A percentile compares a stretch with the other conserved stretches of the same genome.
phyloP scores from a whole-genome alignment of 2,888 invertebrate species.

The Oxyscelio sp. region DNA sequence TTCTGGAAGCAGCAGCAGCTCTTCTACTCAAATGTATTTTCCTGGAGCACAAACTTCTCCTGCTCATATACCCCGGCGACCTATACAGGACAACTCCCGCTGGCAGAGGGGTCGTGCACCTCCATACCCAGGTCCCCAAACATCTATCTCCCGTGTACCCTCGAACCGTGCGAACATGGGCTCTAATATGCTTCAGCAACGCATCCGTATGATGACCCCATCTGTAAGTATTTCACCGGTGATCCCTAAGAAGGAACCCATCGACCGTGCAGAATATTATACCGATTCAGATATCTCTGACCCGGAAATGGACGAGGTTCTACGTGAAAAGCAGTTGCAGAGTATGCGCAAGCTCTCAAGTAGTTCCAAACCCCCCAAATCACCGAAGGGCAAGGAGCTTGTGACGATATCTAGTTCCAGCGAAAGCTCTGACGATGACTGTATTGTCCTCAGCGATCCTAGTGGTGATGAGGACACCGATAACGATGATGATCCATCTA shows the following conservation, averaged over 20 bases:
- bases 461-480: conserved; percentile 94
- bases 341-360: conserved; percentile 79
- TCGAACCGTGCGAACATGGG: conserved; percentile 78
- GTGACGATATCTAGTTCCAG: conserved; percentile 93
- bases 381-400: conserved; percentile 89
- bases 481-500: conserved; percentile 95
- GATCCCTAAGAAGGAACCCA: conserved; percentile 86
- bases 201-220: conserved; percentile 89
- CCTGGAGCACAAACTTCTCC: conserved; percentile 76
- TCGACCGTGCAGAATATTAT: conserved; percentile 85
- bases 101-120: conserved; percentile 86
- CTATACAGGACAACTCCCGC: conserved; percentile 83
- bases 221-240: conserved; percentile 89
- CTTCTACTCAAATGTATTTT: conserved; percentile 74
- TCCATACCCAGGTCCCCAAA: conserved; percentile 80
- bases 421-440: conserved; percentile 94
- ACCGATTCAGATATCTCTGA: conserved; percentile 87
- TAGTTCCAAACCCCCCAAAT: conserved; percentile 78
- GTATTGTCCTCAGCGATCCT: conserved; percentile 95
- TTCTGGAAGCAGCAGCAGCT: conserved; percentile 57
- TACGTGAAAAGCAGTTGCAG: conserved; percentile 85
- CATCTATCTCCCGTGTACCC: conserved; percentile 85
- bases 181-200: conserved; percentile 83
- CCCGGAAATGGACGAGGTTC: conserved; percentile 83
- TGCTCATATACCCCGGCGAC: conserved; percentile 81